phyloP scores from a whole-genome alignment of 2,797 vertebrate genomes.

The Mus minutoides region DNA sequence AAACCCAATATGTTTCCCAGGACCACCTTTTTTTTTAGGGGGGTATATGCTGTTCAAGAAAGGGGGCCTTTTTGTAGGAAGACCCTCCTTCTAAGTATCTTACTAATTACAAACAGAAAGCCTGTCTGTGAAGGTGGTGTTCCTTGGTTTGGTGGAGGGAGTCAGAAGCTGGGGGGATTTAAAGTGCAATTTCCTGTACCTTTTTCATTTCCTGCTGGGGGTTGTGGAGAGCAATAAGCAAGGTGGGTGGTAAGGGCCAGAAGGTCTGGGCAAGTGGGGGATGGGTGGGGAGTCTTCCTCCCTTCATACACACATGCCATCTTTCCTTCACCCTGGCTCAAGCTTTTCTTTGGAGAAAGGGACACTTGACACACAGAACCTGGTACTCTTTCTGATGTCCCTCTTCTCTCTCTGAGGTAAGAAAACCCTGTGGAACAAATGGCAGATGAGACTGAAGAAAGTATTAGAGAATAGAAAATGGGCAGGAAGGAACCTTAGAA shows the following conservation, averaged over 20 bases:
- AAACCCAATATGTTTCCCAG: neutral
- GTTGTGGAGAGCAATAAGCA: slow-evolving; percentile 70
- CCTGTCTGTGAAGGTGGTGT: slow-evolving; percentile 66
- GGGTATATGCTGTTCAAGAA: slow-evolving; percentile 23
- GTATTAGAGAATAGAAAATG: neutral
- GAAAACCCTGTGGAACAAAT: slow-evolving; percentile 6
- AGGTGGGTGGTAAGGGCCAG: slow-evolving; percentile 77
- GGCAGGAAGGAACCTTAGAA: slow-evolving; percentile 19
- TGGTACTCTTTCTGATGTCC: neutral
- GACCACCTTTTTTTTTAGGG: neutral
- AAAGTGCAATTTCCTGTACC: slow-evolving; percentile 84
- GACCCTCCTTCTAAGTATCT: slow-evolving; percentile 36
- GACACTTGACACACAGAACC: slow-evolving; percentile 9
- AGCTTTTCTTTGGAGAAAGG: slow-evolving; percentile 11
- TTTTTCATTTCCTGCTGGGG: slow-evolving; percentile 81
- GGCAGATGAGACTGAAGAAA: neutral
- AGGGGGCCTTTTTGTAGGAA: slow-evolving; percentile 19
- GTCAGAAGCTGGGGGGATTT: slow-evolving; percentile 77
- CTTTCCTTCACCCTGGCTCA: slow-evolving; percentile 24
- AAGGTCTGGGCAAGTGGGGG: slow-evolving; percentile 60
- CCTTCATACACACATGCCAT: neutral
- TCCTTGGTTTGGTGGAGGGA: slow-evolving; percentile 65
- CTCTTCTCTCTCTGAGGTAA: neutral
- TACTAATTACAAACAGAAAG: slow-evolving; percentile 82
- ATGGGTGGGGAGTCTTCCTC: slow-evolving; percentile 46